Evolutionary conservation across 2,113 vertebrate species (phyloP), one percentile per base, ranked within the genome.

Genomic region (Blennius ocellaris): DNA sequence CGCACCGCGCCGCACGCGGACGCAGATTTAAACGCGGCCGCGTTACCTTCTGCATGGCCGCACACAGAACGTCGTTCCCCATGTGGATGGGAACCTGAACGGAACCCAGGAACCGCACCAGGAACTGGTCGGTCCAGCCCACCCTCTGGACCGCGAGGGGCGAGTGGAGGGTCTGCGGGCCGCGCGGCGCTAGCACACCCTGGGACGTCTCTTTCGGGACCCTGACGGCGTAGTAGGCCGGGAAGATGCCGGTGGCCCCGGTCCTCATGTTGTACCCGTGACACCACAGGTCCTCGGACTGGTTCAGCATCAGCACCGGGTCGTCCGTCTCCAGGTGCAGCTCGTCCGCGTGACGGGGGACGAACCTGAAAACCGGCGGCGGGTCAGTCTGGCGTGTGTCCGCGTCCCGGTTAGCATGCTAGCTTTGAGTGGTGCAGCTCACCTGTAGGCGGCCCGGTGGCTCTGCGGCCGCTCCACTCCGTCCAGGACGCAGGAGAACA

Each of bases 1-100:
- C 37, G 49, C 21, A 40, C 21, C n/a, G n/a, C n/a, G n/a, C n/a
- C n/a, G n/a, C n/a, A n/a, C n/a, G n/a, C n/a, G n/a, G n/a, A n/a
- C n/a, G n/a, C n/a, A n/a, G n/a, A n/a, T n/a, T n/a, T n/a, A n/a
- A n/a, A n/a, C n/a, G n/a, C n/a, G n/a, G n/a, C n/a, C n/a, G n/a
- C n/a, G n/a, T n/a, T n/a, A 99, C 97, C 96, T 98, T 99, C 81
- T 98, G 97, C 97, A 99, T 98, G 21, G 97, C 97, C 0, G 96
- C 95, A 49, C 96, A 97, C 12, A 99, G 92, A 84, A 99, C 96
- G 7, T 96, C 94, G 0, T 96, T 97, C 73, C 97, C 97, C 78
- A 96, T 96, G 84, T 98, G 96, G 81, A 95, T 95, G 0, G 97
- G 97, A 1, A 98, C 97, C 88, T 97, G 97, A 88, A 98, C 97